These are phyloP conservation scores for Takifugu rubripes DNA, from an alignment of 2,797 vertebrate genomes.

Conservation along the genomic window DNA sequence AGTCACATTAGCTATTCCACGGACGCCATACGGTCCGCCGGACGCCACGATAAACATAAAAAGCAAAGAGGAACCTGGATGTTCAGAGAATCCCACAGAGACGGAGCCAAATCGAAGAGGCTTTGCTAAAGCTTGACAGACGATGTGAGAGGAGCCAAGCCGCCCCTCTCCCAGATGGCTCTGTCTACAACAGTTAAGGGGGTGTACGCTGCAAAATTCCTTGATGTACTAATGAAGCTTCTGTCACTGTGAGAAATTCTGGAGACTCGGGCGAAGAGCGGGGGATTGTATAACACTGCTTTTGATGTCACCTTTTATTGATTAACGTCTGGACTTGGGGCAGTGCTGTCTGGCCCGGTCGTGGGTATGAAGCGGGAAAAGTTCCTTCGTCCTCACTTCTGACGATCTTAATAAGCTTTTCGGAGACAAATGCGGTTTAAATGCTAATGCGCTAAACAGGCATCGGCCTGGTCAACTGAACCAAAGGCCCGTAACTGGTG, in stretches of 20 bases:
- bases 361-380: too few species aligned
- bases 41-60: conserved; percentile 21
- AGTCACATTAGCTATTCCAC: conserved; percentile 11
- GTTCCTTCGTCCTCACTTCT: too few species aligned
- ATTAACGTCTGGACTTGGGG: neutral
- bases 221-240: conserved; percentile 40
- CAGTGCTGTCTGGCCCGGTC: neutral
- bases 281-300: neutral
- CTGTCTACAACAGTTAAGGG: conserved; percentile 38
- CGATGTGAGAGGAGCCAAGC: conserved; percentile 51
- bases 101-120: conserved; percentile 41
- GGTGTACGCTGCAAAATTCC: conserved; percentile 28
- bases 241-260: conserved; percentile 29
- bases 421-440: too few species aligned
- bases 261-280: conserved; percentile 10
- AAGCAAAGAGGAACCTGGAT: conserved; percentile 36
- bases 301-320: neutral
- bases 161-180: conserved; percentile 67
- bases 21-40: conserved; percentile 22
- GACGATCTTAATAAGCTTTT: too few species aligned
- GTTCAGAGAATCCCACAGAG: conserved; percentile 45
- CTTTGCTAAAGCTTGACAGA: conserved; percentile 49
- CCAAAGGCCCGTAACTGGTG: too few species aligned
- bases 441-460: too few species aligned
- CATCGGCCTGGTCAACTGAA: too few species aligned